Conservation (phyloP, 1,140 invertebrate species). For the Brachionus asplanchnoidis region DNA sequence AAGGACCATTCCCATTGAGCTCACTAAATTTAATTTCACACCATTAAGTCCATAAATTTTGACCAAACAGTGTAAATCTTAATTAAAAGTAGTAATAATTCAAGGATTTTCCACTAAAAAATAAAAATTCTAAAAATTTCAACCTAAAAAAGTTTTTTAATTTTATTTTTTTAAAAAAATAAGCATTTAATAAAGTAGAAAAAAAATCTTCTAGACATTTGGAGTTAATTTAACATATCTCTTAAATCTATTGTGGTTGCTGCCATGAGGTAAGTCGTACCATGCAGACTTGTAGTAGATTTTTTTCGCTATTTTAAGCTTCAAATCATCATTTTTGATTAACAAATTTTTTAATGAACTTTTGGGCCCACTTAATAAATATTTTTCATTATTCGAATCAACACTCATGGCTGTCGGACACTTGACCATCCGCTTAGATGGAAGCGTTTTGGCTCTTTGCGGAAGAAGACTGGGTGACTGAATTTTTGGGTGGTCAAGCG, state of each 20-base stretch:
- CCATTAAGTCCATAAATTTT: no score
- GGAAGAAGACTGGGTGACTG: neutral
- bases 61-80: no score
- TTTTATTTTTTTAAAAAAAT: neutral
- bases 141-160: neutral
- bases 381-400: neutral
- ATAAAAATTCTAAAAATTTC: no score
- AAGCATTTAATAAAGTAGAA: neutral
- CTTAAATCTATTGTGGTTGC: conserved; percentile 10
- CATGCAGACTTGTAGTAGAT: conserved; percentile 29
- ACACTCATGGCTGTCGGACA: neutral
- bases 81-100: no score
- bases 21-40: no score
- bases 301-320: conserved; percentile 11
- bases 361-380: neutral
- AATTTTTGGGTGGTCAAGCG: neutral
- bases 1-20: no score
- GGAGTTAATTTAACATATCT: conserved; percentile 25
- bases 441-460: neutral
- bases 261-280: conserved; percentile 34
- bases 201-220: neutral
- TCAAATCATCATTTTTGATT: neutral
- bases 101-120: no score
- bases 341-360: neutral
- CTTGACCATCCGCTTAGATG: neutral